Base-by-base conservation (phyloP, 2,888 invertebrate species). In the Kryphioiulus occultus region DNA sequence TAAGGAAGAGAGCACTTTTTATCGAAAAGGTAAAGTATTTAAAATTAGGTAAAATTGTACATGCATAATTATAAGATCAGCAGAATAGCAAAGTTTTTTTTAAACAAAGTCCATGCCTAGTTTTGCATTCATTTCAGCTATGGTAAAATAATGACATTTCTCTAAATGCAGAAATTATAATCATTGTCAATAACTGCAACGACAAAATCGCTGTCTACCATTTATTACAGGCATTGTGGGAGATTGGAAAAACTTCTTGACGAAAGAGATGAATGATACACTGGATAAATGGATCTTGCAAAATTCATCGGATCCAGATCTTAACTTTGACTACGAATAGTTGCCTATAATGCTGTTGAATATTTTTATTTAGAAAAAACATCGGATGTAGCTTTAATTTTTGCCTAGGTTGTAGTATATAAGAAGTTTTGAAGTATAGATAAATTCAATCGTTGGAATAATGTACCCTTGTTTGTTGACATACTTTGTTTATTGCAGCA, bases 11-110 rank as follows among this genome's bases (percentile, higher is more conserved):
- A 90, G 91, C 22, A 89, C 90, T 26, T 93, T 93, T 89, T 90
- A 93, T 89, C 90, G 93, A 84, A 92, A 92, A 91, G 93, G 93
- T 91, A 87, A 85, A 78, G 5, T 19, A 39, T 1, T n/a, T 59
- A 4, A 17, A 53, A 47, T 47, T 35, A 35, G 35, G 35, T 35
- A 35, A 35, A 35, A 35, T 7, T 35, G 35, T 35, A 35, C 35
- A 7, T 35, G 35, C 7, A 35, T 2, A 7, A 2, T 7, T 7
- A 35, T 35, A 35, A 2, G 2, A 35, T 35, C 3, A n/a, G n/a
- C n/a, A n/a, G n/a, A n/a, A n/a, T n/a, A n/a, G n/a, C n/a, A n/a
- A n/a, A n/a, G n/a, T n/a, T 10, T 47, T 47, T n/a, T 82, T 30
- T 22, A 30, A 32, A n/a, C 7, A 85, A n/a, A 9, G 85, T n/a